phyloP scores from a whole-genome alignment of 2,888 invertebrate species.

The Heliothis peltigera region DNA sequence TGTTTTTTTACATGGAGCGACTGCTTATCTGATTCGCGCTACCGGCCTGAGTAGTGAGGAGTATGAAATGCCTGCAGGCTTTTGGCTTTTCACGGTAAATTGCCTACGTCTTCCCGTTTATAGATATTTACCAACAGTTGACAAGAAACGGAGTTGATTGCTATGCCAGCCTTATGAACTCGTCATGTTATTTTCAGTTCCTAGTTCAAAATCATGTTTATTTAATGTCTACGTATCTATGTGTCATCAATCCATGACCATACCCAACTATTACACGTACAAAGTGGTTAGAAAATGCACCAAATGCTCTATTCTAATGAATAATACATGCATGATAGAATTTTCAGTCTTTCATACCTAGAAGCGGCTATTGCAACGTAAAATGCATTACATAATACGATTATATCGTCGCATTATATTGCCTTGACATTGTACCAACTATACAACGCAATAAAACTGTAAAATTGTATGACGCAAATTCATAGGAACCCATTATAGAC shows the following conservation, averaged over 20 bases:
- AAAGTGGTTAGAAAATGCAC: constrained; percentile 4
- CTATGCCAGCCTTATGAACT: no score
- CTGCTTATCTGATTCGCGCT: no score
- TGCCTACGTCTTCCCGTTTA: no score
- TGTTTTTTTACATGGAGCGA: no score
- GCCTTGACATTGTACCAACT: constrained; percentile 37
- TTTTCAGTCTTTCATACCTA: not conserved
- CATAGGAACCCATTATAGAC: constrained; percentile 38
- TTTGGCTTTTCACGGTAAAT: no score
- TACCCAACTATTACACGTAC: constrained; percentile 17
- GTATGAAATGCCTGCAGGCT: no score
- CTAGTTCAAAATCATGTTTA: no score
- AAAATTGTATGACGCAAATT: constrained; percentile 61
- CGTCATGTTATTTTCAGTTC: no score
- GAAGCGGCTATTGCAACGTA: not conserved
- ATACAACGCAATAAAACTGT: constrained; percentile 39
- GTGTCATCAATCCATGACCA: constrained; percentile 20
- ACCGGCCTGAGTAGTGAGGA: no score
- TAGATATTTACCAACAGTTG: no score
- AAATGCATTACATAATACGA: not conserved
- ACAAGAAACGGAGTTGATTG: no score
- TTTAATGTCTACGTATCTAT: not conserved
- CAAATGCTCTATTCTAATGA: not conserved
- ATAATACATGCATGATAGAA: not conserved
- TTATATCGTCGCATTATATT: not conserved